Evolutionary conservation across 1,140 invertebrate species (phyloP).

Genomic region (Cotesia chilonis): DNA sequence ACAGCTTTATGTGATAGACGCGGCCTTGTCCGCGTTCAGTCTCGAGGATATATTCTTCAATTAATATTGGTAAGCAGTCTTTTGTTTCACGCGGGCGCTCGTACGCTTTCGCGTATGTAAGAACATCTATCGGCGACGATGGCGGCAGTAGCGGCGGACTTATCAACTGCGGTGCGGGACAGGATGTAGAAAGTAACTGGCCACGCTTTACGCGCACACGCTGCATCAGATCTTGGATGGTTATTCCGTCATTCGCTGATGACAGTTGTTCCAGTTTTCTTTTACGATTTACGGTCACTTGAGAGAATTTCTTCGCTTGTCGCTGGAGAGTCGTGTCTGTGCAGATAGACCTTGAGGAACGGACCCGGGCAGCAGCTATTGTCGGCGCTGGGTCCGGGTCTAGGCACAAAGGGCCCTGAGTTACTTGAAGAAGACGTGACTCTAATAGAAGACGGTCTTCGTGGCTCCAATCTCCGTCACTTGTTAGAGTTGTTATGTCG

Average conservation of each 20-base stretch:
- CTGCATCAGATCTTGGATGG: slow-evolving; percentile 75
- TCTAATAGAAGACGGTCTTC: slow-evolving; percentile 84
- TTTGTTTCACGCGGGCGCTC: slow-evolving; percentile 73
- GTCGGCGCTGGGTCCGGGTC: slow-evolving; percentile 85
- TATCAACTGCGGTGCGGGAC: slow-evolving; percentile 58
- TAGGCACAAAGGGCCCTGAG: slow-evolving; percentile 84
- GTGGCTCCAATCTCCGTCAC: slow-evolving; percentile 75
- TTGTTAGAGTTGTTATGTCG: slow-evolving; percentile 76
- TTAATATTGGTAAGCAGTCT: slow-evolving; percentile 82
- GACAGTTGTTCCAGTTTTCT: slow-evolving; percentile 85
- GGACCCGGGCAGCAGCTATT: slow-evolving; percentile 76
- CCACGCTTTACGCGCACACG: slow-evolving; percentile 52
- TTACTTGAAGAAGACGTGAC: slow-evolving; percentile 82
- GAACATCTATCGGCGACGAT: slow-evolving; percentile 58
- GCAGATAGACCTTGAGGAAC: slow-evolving; percentile 78
- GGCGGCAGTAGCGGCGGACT: slow-evolving; percentile 60
- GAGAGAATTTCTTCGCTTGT: slow-evolving; percentile 78
- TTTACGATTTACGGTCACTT: slow-evolving; percentile 84
- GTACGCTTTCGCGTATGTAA: slow-evolving; percentile 69
- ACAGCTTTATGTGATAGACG: slow-evolving; percentile 85
- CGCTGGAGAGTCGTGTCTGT: slow-evolving; percentile 78
- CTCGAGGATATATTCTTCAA: slow-evolving; percentile 90
- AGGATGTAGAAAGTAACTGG: slow-evolving; percentile 54
- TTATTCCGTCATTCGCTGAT: slow-evolving; percentile 76
- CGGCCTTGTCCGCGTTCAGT: slow-evolving; percentile 75